Percentiles rank a stretch among this genome's conserved stretches.
Conservation (phyloP, 2,888 invertebrate genomes). For the Hydroisotoma schaefferi region DNA sequence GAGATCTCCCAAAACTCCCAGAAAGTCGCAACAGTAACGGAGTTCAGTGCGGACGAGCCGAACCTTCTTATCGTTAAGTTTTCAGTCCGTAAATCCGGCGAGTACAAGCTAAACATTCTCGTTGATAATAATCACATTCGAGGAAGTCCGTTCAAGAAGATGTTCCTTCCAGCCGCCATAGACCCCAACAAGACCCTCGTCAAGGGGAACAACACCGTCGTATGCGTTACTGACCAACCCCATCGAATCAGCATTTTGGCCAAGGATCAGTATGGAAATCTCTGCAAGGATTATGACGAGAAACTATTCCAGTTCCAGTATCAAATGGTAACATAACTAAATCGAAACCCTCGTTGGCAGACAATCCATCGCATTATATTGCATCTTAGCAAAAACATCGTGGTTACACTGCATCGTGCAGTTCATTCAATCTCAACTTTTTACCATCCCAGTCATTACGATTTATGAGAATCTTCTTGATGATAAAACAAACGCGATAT, state of each 20-base stretch:
- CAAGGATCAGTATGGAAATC: slow-evolving; percentile 85
- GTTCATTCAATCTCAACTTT: too few relatives aligned
- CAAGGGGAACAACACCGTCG: slow-evolving; percentile 76
- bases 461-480: too few relatives aligned
- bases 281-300: slow-evolving; percentile 56
- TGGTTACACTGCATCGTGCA: too few relatives aligned
- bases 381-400: too few relatives aligned
- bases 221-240: slow-evolving; percentile 72
- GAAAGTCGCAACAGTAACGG: slow-evolving; percentile 76
- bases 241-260: slow-evolving; percentile 81
- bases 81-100: slow-evolving; percentile 84
- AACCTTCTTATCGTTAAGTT: slow-evolving; percentile 86
- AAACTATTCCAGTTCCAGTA: slow-evolving; percentile 44
- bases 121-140: slow-evolving; percentile 76
- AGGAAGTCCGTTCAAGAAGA: slow-evolving; percentile 73
- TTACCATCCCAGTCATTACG: too few relatives aligned
- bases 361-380: too few relatives aligned
- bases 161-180: slow-evolving; percentile 62
- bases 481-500: too few relatives aligned
- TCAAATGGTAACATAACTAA: too few relatives aligned
- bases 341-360: too few relatives aligned
- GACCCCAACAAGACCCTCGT: slow-evolving; percentile 77
- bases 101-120: slow-evolving; percentile 79
- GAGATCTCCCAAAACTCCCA: slow-evolving; percentile 81
- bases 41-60: slow-evolving; percentile 81